A percentile compares a stretch with the other conserved stretches of the same genome.
Evolutionary conservation across 2,888 invertebrate species (phyloP).

Genomic region (Nemoura dubitans): DNA sequence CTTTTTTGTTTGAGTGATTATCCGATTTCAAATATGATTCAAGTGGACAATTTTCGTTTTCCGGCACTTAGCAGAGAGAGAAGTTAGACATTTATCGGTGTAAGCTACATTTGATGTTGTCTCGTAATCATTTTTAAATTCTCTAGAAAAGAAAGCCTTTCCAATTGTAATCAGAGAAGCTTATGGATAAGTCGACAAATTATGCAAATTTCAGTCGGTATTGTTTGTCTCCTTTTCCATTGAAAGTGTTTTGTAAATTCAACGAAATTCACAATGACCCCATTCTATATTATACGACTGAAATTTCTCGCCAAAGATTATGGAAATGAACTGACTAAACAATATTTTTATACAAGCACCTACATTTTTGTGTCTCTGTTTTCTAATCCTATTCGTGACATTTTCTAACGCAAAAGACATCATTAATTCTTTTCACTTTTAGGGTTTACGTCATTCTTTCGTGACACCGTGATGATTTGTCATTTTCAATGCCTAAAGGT

Average conservation of each 20-base stretch:
- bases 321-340: not conserved
- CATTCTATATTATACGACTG: not conserved
- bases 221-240: not conserved
- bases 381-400: not conserved
- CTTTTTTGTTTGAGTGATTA: not conserved
- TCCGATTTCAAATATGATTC: not conserved
- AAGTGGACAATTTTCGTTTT: not conserved
- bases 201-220: not conserved
- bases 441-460: not conserved
- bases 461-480: not conserved
- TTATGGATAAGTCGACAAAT: not conserved
- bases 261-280: not conserved
- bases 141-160: not conserved
- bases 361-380: not conserved
- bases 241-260: not conserved
- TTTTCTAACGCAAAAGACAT: not conserved
- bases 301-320: not conserved
- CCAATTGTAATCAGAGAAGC: not conserved
- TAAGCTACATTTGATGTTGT: not conserved
- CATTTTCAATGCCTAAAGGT: not conserved
- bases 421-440: not conserved
- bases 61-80: not conserved
- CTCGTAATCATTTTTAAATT: not conserved
- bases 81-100: not conserved
- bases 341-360: not conserved